Base-by-base conservation (phyloP, 2,888 invertebrate species). In the Philaethria dido region DNA sequence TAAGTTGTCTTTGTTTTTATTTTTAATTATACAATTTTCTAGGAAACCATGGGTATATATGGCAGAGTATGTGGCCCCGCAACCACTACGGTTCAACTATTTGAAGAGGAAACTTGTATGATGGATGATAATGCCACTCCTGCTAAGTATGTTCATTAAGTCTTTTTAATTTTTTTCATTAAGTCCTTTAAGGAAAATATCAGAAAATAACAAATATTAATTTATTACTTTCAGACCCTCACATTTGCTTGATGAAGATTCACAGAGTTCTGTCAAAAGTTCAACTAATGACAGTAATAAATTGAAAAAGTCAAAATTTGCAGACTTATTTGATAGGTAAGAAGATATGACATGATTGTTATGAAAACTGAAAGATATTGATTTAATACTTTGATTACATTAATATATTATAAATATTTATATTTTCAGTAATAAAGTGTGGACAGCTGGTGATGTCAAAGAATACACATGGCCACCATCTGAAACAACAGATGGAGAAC, bases 391-490 rank as follows among this genome's bases (percentile, higher is more conserved):
- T 44, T 44, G 6, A 9, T 25, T 20, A 25, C 8, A 50, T 9
- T n/a, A 50, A 50, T 11, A 20, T 48, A 13, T 22, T 73, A 13
- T 14, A 20, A 18, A 52, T 61, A 18, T 13, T 66, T 73, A 66
- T 54, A 8, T 67, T 87, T 85, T 14, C 83, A 92, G 92, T 78
- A 91, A 86, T 77, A 93, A 94, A 78, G 92, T 94, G 55, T 95
- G 96, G 81, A 96, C 96, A 20, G 98, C 98, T 16, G 96, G 97
- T 63, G 97, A 97, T 83, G 94, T 99, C 62, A 97, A 97, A 69
- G 99, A 99, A 84, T 99, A 99, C 83, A 96, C 96, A 78, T 99
- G 99, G 99, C 97, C 97, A 6, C 93, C 94, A 36, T 94, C 91
- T 80, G 88, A 86, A 36, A 81, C 75, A 57, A 73, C 80, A 45